Evolutionary conservation across 1,140 invertebrate genomes (phyloP), one percentile per base, ranked within the genome.

Genomic region (Lethocerus indicus): DNA sequence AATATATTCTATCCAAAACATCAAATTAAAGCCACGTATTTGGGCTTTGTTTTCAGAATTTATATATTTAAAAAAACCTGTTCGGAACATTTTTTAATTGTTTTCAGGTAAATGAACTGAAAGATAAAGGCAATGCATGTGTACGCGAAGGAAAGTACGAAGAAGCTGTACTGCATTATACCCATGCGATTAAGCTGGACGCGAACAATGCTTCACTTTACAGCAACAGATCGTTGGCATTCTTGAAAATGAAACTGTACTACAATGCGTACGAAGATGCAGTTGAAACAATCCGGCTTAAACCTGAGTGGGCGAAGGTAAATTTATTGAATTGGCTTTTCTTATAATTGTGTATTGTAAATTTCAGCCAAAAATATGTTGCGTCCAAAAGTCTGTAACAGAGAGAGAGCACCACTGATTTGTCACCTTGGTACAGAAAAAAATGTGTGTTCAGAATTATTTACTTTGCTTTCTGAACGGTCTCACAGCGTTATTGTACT

Each of bases 221-320:
- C 61, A 85, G 83, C 59, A 87, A 87, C 62, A 67, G 85, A 60
- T 87, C 83, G 3, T 72, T 77, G 56, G 81, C 81, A 20, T 87
- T 86, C 64, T 64, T 87, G 14, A 83, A 83, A 62, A 64, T 83
- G 55, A 72, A 82, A 53, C 82, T 84, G 59, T 83, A 77, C 62
- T 81, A 77, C 63, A 72, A 81, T 56, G 79, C 84, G 1, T 64
- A 83, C 56, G 70, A 84, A 64, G 85, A 89, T 72, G 84, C 85
- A 13, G 70, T 79, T 57, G 72, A 78, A 63, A 75, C 78, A 16
- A 83, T 87, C 45, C 70, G 69, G 59, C 59, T 87, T 36, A 78
- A 81, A 58, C 82, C 83, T 24, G 70, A 76, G 44, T 87, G 84
- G 82, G 75, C 79, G 13, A 88, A 87, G 73, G 83, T 82, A 69